A percentile compares a stretch with the other conserved stretches of the same genome.
phyloP scores from a whole-genome alignment of 2,888 invertebrate genomes.

The Polymixis lichenea region DNA sequence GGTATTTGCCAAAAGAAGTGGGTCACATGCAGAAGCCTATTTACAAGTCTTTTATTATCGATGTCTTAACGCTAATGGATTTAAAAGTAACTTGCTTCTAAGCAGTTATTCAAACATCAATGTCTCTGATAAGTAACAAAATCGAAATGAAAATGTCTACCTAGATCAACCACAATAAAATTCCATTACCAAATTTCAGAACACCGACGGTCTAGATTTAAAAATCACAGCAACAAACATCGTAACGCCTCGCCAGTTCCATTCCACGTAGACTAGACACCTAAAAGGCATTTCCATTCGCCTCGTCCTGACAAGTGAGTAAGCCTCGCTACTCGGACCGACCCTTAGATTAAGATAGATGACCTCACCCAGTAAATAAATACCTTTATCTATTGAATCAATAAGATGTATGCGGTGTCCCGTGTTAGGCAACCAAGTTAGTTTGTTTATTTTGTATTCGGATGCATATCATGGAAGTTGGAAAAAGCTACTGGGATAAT shows the following conservation, averaged over 20 bases:
- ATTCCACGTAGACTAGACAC: conserved; percentile 39
- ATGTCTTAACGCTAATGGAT: not conserved
- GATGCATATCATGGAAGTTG: not conserved
- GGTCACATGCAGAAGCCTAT: not conserved
- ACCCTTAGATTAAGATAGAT: conserved; percentile 82
- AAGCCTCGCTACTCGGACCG: conserved; percentile 62
- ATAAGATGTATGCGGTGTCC: conserved; percentile 70
- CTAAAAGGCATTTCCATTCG: conserved; percentile 61
- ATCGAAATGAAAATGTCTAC: not conserved
- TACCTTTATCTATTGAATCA: conserved; percentile 74
- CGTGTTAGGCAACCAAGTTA: conserved; percentile 46
- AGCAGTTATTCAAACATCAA: not conserved
- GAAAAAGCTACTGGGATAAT: not conserved
- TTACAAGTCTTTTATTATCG: too few species aligned
- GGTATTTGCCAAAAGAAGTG: not conserved
- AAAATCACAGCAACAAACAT: conserved; percentile 33
- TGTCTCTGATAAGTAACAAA: not conserved
- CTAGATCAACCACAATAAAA: not conserved
- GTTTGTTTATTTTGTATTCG: conserved; percentile 37
- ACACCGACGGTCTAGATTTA: not conserved
- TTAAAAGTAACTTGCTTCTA: not conserved
- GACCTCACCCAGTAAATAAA: conserved; percentile 77
- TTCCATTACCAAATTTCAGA: conserved; percentile 9
- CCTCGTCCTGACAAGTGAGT: conserved; percentile 61
- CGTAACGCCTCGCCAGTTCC: conserved; percentile 25